phyloP scores from a whole-genome alignment of 2,797 vertebrate genomes.

The Cyclura pinguis region DNA sequence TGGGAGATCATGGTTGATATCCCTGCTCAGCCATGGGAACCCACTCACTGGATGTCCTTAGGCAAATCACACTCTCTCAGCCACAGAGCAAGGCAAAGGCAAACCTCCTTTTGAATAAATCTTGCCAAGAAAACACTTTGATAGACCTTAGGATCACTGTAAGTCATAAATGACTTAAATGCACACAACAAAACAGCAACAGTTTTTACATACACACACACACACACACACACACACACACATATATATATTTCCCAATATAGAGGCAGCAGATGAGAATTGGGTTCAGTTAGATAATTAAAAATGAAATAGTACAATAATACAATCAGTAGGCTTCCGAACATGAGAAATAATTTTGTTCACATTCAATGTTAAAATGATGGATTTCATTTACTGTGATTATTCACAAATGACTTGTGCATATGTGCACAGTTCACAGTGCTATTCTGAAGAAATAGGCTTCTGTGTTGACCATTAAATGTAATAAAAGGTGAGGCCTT shows the following conservation, averaged over 20 bases:
- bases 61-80: no score
- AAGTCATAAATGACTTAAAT: no score
- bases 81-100: no score
- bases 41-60: no score
- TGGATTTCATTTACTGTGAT: slow-evolving; percentile 4
- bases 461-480: slow-evolving; percentile 53
- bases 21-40: no score
- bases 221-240: no score
- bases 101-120: no score
- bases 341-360: slow-evolving; percentile 7
- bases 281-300: slow-evolving; percentile 10
- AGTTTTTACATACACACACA: no score
- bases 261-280: not conserved
- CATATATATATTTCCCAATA: not conserved
- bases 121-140: no score
- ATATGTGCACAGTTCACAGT: slow-evolving; percentile 10
- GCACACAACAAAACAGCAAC: no score
- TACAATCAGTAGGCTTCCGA: slow-evolving; percentile 11
- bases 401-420: not conserved
- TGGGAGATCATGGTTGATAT: no score
- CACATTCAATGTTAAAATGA: slow-evolving; percentile 7
- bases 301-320: not conserved
- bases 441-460: slow-evolving; percentile 42
- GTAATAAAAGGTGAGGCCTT: slow-evolving; percentile 20
- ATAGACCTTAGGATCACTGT: no score